Base-by-base conservation (phyloP, 2,888 invertebrate species). In the Petrophora chlorosata region DNA sequence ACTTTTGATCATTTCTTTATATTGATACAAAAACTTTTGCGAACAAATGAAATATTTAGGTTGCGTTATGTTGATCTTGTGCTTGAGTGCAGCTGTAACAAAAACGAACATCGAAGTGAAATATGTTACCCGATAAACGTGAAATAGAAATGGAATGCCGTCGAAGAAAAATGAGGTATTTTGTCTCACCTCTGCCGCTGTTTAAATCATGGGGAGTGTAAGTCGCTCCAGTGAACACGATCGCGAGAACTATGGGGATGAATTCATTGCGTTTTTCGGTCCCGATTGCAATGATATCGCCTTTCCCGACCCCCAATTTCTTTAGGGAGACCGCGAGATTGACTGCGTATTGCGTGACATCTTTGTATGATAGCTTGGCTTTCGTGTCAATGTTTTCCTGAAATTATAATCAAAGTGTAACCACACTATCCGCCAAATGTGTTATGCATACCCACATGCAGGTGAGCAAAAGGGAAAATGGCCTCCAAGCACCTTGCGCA, bases 21-120 rank as follows among this genome's bases (percentile, higher is more conserved):
- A 81, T 13, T 77, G 85, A 25, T 86, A 75, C 52, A 92, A 73
- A 9, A 92, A 92, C 2, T 75, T 59, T 28, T 81, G 76, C 0
- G 94, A 94, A 43, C 92, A 91, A 65, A 95, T 93, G 41, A 95
- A 91, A 34, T 92, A 79, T 68, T 92, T 93, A 19, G 95, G 95
- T 60, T 92, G 92, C 0, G 94, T 92, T 43, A 95, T 84, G 43
- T 82, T 91, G 12, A 94, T 69, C 9, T 93, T 92, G 73, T 95
- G 95, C 64, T 91, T 80, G 1, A 95, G 73, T 73, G 92, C 92
- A 54, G 91, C 94, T 94, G 76, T 36, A 90, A 82, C 44, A 45
- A 42, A 40, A 46, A 38, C 16, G 19, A 12, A 19, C n/a, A 13
- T 33, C 7, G 3, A 36, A 26, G 7, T 40, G 15, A 50, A 33